A percentile compares a stretch with the other conserved stretches of the same genome.
Evolutionary conservation across 2,113 vertebrate genomes (phyloP).

Genomic region (Leucosticte australis): DNA sequence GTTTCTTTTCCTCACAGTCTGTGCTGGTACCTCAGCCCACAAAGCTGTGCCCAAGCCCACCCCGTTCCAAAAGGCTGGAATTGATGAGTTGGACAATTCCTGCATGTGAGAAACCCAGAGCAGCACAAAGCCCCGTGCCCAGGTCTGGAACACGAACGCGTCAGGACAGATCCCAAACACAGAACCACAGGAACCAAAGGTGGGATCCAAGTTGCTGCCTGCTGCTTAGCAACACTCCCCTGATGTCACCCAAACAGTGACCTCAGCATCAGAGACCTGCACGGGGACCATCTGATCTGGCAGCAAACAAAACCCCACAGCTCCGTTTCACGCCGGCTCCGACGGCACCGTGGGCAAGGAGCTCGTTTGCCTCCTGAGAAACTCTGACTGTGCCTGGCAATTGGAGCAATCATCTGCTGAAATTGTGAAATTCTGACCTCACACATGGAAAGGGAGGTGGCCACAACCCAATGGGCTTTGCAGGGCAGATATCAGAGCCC

Average conservation of each 20-base stretch:
- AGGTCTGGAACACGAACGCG: rapidly evolving
- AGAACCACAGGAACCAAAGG: neutral
- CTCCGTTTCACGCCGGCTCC: neutral
- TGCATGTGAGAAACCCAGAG: neutral
- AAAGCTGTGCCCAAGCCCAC: neutral
- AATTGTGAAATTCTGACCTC: neutral
- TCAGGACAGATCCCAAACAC: neutral
- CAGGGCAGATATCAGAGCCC: neutral
- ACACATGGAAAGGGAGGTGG: neutral
- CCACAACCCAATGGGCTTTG: neutral
- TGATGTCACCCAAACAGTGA: neutral
- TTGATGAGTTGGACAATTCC: neutral
- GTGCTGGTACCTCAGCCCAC: neutral
- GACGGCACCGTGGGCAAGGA: neutral
- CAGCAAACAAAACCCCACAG: neutral
- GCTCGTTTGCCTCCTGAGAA: neutral
- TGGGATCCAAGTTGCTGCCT: neutral
- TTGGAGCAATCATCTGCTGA: neutral
- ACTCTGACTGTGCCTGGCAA: neutral
- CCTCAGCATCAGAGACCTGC: neutral
- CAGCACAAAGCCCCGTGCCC: rapidly evolving
- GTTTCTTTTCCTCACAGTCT: neutral
- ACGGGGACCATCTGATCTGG: neutral
- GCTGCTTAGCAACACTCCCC: neutral
- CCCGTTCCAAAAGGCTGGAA: neutral